Conservation (phyloP, 2,113 vertebrate genomes). For the Hippocampus comes region DNA sequence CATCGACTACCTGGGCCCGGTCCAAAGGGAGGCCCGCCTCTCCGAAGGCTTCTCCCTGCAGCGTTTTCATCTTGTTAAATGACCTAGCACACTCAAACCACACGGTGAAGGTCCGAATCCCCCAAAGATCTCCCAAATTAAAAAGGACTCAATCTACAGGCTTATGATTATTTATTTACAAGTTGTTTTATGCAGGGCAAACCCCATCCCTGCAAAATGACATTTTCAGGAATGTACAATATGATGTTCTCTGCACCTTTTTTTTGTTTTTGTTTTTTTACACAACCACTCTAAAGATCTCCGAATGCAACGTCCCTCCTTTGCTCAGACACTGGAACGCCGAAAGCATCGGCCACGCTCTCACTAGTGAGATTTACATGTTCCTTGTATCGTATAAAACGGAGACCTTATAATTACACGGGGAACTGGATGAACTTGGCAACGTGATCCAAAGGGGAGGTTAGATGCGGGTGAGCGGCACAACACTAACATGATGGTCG, state of each 20-base stretch:
- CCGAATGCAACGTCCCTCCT: slow-evolving; percentile 21
- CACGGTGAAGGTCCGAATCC: too few relatives aligned
- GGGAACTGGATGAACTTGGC: slow-evolving; percentile 54
- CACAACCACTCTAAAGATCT: slow-evolving; percentile 1
- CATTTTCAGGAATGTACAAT: slow-evolving; percentile 33
- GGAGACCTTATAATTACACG: slow-evolving; percentile 42
- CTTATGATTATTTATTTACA: slow-evolving; percentile 45
- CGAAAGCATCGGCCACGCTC: slow-evolving; percentile 36
- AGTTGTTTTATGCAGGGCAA: slow-evolving; percentile 56
- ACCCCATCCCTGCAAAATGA: slow-evolving; percentile 51
- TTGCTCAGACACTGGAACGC: slow-evolving; percentile 4
- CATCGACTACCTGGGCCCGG: too few relatives aligned
- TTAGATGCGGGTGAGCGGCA: neutral
- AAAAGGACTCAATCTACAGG: neutral
- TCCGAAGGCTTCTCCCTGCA: too few relatives aligned
- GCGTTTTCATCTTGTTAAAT: too few relatives aligned
- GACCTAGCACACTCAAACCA: too few relatives aligned
- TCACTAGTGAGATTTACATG: slow-evolving; percentile 33
- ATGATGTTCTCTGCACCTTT: neutral
- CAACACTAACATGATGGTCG: neutral
- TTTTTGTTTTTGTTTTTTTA: slow-evolving; percentile 47
- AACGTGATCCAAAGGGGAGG: slow-evolving; percentile 66
- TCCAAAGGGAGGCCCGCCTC: too few relatives aligned
- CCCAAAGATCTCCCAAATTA: too few relatives aligned
- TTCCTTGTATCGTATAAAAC: slow-evolving; percentile 53